A percentile compares a stretch with the other conserved stretches of the same genome.
These are phyloP conservation scores for Achroia grisella DNA, from an alignment of 1,140 invertebrate genomes.

Conservation along the genomic window DNA sequence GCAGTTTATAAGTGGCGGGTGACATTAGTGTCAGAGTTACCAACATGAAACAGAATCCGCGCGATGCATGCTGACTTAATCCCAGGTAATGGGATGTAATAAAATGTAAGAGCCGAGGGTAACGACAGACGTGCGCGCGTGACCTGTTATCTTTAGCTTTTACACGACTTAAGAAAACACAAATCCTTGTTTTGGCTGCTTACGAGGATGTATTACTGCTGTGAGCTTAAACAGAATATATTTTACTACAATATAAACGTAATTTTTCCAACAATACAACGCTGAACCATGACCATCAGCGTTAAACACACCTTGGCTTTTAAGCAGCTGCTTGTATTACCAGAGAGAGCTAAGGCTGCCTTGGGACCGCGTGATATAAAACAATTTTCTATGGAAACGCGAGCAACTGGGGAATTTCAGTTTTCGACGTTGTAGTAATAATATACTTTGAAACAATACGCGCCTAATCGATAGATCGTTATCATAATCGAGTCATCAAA, in stretches of 20 bases:
- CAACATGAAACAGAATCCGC: constrained; percentile 43
- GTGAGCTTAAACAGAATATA: too few species aligned
- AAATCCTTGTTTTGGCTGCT: constrained; percentile 28
- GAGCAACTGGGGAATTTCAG: too few species aligned
- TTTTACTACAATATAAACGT: too few species aligned
- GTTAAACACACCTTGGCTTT: too few species aligned
- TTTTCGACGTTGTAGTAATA: too few species aligned
- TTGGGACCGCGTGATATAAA: too few species aligned
- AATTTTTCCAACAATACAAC: too few species aligned
- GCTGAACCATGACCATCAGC: too few species aligned
- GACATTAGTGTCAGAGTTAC: constrained; percentile 21
- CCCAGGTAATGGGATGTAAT: constrained; percentile 60
- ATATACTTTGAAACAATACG: background rate
- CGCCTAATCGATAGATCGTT: constrained; percentile 4
- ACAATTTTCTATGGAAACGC: too few species aligned
- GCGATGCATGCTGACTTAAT: constrained; percentile 48
- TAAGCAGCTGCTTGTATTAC: too few species aligned
- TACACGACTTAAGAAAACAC: constrained; percentile 41
- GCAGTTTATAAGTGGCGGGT: constrained; percentile 12
- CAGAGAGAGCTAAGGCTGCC: too few species aligned
- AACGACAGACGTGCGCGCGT: constrained; percentile 62
- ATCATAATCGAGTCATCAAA: constrained; percentile 2
- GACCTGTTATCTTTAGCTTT: constrained; percentile 42
- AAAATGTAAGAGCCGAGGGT: constrained; percentile 62
- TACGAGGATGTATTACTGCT: background rate